These are phyloP conservation scores for Patella ulyssiponensis DNA, from an alignment of 2,888 invertebrate species.

Conservation along the genomic window DNA sequence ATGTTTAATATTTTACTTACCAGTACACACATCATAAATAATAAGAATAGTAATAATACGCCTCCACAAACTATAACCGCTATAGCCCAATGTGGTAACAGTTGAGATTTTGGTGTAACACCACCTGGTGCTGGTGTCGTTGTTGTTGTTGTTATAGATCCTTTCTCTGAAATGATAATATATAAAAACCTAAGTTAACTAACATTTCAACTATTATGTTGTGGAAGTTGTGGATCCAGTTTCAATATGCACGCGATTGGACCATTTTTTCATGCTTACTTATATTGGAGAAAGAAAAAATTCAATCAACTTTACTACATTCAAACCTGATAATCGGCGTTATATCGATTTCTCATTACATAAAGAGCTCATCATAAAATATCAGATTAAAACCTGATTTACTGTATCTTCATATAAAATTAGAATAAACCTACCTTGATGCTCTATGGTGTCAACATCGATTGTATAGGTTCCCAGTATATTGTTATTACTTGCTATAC, in stretches of 20 bases:
- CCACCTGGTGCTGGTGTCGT: constrained; percentile 24
- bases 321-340: too few relatives aligned
- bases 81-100: constrained; percentile 54
- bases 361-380: too few relatives aligned
- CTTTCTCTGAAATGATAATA: constrained; percentile 6
- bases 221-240: too few relatives aligned
- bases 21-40: constrained; percentile 52
- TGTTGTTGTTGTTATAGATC: constrained; percentile 14
- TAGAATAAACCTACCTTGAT: constrained; percentile 18
- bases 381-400: too few relatives aligned
- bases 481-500: constrained; percentile 4
- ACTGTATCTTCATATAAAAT: background rate
- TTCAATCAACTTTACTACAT: too few relatives aligned
- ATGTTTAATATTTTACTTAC: constrained; percentile 39
- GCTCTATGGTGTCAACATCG: background rate
- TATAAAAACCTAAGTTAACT: too few relatives aligned
- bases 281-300: too few relatives aligned
- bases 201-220: too few relatives aligned
- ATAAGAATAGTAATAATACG: constrained; percentile 51
- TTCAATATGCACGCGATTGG: too few relatives aligned
- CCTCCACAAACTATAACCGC: constrained; percentile 60
- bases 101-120: constrained; percentile 12
- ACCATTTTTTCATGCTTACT: too few relatives aligned
- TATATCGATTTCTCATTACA: too few relatives aligned
- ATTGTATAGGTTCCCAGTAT: constrained; percentile 10